phyloP scores from a whole-genome alignment of 2,888 invertebrate species.

The Biston betularia region DNA sequence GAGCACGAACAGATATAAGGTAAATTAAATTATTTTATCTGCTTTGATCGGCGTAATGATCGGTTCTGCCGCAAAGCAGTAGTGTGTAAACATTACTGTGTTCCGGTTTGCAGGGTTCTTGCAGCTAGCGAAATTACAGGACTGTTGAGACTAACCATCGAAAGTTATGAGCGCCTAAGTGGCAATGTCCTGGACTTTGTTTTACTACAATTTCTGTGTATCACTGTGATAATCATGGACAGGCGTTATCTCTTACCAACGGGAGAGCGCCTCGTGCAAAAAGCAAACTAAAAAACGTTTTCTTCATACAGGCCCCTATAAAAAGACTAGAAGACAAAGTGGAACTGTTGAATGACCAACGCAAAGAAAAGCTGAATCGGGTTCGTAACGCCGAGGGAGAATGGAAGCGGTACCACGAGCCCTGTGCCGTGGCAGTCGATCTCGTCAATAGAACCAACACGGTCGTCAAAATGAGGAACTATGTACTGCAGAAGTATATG shows the following conservation, averaged over 20 bases:
- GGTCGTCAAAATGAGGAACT: constrained; percentile 89
- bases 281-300: too few relatives aligned
- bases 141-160: too few relatives aligned
- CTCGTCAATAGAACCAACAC: constrained; percentile 93
- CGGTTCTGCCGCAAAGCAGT: too few relatives aligned
- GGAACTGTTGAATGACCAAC: constrained; percentile 90
- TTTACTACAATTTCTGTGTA: too few relatives aligned
- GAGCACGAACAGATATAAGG: constrained; percentile 94
- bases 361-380: constrained; percentile 93
- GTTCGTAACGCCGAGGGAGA: constrained; percentile 93
- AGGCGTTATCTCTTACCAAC: too few relatives aligned
- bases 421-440: constrained; percentile 92
- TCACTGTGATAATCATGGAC: too few relatives aligned
- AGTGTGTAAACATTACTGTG: too few relatives aligned
- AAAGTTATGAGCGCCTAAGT: too few relatives aligned
- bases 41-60: constrained; percentile 80
- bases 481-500: constrained; percentile 90
- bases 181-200: too few relatives aligned
- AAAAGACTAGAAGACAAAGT: constrained; percentile 90
- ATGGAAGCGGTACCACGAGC: constrained; percentile 91
- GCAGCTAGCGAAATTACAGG: too few relatives aligned
- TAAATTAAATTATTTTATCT: constrained; percentile 88
- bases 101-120: too few relatives aligned
- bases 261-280: too few relatives aligned
- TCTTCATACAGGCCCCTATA: constrained; percentile 88